Base-by-base conservation (phyloP, 2,888 invertebrate genomes). In the Desoria tigrina region DNA sequence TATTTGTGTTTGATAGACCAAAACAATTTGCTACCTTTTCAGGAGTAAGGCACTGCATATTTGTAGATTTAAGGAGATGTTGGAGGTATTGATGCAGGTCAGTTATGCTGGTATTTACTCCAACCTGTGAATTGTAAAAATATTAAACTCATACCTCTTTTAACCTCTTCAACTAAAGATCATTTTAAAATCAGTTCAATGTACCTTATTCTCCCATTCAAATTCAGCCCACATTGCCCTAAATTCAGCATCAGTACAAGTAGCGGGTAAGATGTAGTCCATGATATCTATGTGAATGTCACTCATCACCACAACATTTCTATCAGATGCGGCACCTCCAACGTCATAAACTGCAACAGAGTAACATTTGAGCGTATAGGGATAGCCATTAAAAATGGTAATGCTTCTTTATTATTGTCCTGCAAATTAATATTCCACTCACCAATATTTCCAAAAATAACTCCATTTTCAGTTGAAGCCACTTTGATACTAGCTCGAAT, bases 211-310 rank as follows among this genome's bases (percentile, higher is more conserved):
- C 84, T 99, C 99, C 99, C 99, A 99, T 82, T 99, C 99, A 83
- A 99, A 99, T 84, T 98, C 98, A 2, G 96, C 94, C 99, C 99
- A 99, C 99, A 99, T 99, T 82, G 92, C 90, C 6, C 99, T 83
- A 85, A 99, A 99, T 83, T 99, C 98, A 0, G 89, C 88, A 81
- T 99, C 99, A 60, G 89, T 92, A 81, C 98, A 98, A 45, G 85
- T 82, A 18, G 95, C 95, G 23, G 97, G 97, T 78, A 97, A 90
- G 78, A 97, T 96, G 83, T 97, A 97, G 84, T 99, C 99, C 92
- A 99, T 96, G 77, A 99, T 97, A 82, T 99, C 99, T 79, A 99
- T 97, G 81, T 98, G 97, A 78, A 99, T 98, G 81, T 99, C 99
- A 80, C 98, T 97, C 58, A 99, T 84, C 16, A 99, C 98, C 39